phyloP scores from a whole-genome alignment of 1,140 invertebrate genomes.

The Steinernema khuongi region DNA sequence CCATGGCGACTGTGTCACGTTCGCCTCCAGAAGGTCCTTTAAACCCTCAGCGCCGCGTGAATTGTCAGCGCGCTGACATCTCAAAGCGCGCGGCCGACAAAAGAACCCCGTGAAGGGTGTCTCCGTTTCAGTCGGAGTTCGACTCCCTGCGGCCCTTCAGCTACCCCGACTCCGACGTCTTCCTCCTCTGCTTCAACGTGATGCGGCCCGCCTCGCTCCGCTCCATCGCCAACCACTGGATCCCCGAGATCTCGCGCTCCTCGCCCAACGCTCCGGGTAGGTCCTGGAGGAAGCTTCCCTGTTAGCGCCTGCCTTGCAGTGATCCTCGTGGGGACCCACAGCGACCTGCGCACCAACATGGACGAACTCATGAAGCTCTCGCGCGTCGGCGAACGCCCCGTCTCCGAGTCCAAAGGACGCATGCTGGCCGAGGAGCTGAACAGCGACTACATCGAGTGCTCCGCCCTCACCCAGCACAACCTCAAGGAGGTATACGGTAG shows the following conservation, averaged over 20 bases:
- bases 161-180: slow-evolving; percentile 57
- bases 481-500: slow-evolving; percentile 74
- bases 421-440: slow-evolving; percentile 73
- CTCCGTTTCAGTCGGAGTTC: slow-evolving; percentile 48
- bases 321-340: slow-evolving; percentile 75
- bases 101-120: neutral
- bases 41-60: slow-evolving; percentile 1
- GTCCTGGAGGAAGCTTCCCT: neutral
- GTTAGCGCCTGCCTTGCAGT: slow-evolving; percentile 64
- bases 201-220: slow-evolving; percentile 43
- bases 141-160: slow-evolving; percentile 54
- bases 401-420: slow-evolving; percentile 70
- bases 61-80: slow-evolving; percentile 14
- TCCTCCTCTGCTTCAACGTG: slow-evolving; percentile 56
- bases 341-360: slow-evolving; percentile 80
- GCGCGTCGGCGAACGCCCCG: slow-evolving; percentile 78
- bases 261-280: slow-evolving; percentile 39
- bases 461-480: slow-evolving; percentile 82
- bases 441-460: slow-evolving; percentile 82
- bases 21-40: neutral
- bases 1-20: neutral
- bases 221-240: slow-evolving; percentile 48
- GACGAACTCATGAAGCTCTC: slow-evolving; percentile 78
- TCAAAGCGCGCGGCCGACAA: neutral
- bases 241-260: slow-evolving; percentile 49